These are phyloP conservation scores for Lasius platythorax DNA, from an alignment of 2,888 invertebrate genomes.

Conservation along the genomic window DNA sequence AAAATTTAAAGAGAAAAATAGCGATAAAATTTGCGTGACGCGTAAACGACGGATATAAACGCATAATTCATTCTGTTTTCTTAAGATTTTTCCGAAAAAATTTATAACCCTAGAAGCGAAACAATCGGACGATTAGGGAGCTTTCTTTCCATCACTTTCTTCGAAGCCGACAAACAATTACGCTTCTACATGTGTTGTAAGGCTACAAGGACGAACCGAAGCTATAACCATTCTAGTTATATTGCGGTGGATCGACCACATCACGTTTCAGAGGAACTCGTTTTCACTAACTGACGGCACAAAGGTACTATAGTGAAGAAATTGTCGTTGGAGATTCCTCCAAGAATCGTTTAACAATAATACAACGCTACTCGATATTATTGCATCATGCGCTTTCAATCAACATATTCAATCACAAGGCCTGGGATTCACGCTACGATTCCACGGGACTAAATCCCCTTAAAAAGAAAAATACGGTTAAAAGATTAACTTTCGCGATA, in stretches of 20 bases:
- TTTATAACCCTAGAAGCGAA: background rate
- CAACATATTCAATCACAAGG: background rate
- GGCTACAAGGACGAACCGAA: background rate
- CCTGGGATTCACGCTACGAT: background rate
- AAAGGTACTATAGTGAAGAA: background rate
- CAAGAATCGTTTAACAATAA: too few species aligned
- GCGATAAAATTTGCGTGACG: background rate
- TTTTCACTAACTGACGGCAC: background rate
- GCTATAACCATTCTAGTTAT: background rate
- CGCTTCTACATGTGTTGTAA: background rate
- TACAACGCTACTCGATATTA: background rate
- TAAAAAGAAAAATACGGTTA: background rate
- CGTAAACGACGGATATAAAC: background rate
- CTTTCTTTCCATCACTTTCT: background rate
- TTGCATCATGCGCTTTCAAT: background rate
- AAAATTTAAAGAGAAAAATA: background rate
- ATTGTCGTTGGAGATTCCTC: background rate
- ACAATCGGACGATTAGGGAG: background rate
- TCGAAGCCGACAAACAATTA: background rate
- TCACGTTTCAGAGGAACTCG: too few species aligned
- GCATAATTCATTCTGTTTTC: background rate
- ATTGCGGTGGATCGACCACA: background rate
- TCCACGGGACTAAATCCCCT: background rate
- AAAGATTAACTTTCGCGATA: constrained; percentile 16
- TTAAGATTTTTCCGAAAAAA: background rate